phyloP scores from a whole-genome alignment of 2,797 vertebrate genomes.

The Sebastes diaconus region DNA sequence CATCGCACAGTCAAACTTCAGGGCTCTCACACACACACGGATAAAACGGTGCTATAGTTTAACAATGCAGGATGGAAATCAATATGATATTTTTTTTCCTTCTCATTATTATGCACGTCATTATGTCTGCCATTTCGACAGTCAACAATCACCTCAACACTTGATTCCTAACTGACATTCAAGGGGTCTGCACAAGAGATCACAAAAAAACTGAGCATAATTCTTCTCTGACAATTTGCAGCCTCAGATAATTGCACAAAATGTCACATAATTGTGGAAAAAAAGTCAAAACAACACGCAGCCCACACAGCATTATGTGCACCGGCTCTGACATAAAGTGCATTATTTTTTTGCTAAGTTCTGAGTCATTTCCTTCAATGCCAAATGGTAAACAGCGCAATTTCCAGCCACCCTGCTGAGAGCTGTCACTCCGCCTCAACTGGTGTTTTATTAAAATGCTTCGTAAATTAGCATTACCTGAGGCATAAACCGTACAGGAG shows the following conservation, averaged over 20 bases:
- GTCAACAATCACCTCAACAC: slow-evolving; percentile 63
- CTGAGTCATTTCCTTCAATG: slow-evolving; percentile 75
- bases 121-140: slow-evolving; percentile 62
- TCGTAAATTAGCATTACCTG: slow-evolving; percentile 72
- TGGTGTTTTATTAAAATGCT: slow-evolving; percentile 66
- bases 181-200: slow-evolving; percentile 53
- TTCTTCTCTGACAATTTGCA: slow-evolving; percentile 61
- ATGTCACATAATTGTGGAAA: slow-evolving; percentile 75
- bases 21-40: not conserved
- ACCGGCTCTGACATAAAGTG: slow-evolving; percentile 64
- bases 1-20: not conserved
- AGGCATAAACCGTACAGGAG: slow-evolving; percentile 53
- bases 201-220: slow-evolving; percentile 41
- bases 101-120: slow-evolving; percentile 49
- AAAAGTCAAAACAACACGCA: slow-evolving; percentile 74
- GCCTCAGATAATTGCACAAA: slow-evolving; percentile 73
- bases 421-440: slow-evolving; percentile 73
- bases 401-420: slow-evolving; percentile 69
- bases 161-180: slow-evolving; percentile 66
- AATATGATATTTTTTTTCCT: slow-evolving; percentile 15
- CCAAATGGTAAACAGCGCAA: slow-evolving; percentile 75
- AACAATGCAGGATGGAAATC: slow-evolving; percentile 29
- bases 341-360: slow-evolving; percentile 48
- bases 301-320: slow-evolving; percentile 68
- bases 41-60: not conserved